Base-by-base conservation (phyloP, 2,113 vertebrate genomes). In the Rhodinocichla rosea region DNA sequence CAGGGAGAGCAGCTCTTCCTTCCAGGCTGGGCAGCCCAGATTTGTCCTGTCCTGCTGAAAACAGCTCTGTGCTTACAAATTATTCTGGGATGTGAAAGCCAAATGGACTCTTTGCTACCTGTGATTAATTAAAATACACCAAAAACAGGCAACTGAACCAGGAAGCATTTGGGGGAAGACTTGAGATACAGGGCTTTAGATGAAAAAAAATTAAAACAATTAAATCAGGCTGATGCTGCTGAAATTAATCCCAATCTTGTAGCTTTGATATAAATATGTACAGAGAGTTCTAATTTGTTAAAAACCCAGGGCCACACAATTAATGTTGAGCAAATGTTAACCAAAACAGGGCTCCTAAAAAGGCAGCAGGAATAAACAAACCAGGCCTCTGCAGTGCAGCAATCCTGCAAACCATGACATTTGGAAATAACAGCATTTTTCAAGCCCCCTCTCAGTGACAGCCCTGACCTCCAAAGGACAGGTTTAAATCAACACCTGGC, bases 401-500 rank as follows among this genome's bases (percentile, higher is more conserved):
- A 37, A 13, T 6, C 53, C 10, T 40, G 71, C 68, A 65, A 13
- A 84, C 6, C 3, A 3, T 0, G 2, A 16, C 44, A 3, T 28
- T 15, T 33, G 22, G 20, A 44, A 91, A 45, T 6, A 60, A 40
- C n/a, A 55, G 65, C 6, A 22, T 40, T 79, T 70, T 21, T 16
- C 77, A 32, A 62, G 23, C 13, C 63, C 52, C 2, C n/a, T 12
- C 47, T 32, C 7, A 1, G 23, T 26, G 67, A 4, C 49, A 77
- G 60, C 6, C 68, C 71, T 69, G 83, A 87, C 77, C 83, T 91
- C 79, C 86, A 35, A 47, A 73, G 76, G 75, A 88, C 71, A 90
- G 59, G 77, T 39, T 76, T 78, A 79, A 90, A 84, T 24, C 62
- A 91, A 67, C 9, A 75, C 75, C 59, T 59, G 67, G 44, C 60